Percentiles rank a stretch among this genome's conserved stretches.
Evolutionary conservation across 2,113 vertebrate genomes (phyloP).

Genomic region (Boulengerochromis microlepis): DNA sequence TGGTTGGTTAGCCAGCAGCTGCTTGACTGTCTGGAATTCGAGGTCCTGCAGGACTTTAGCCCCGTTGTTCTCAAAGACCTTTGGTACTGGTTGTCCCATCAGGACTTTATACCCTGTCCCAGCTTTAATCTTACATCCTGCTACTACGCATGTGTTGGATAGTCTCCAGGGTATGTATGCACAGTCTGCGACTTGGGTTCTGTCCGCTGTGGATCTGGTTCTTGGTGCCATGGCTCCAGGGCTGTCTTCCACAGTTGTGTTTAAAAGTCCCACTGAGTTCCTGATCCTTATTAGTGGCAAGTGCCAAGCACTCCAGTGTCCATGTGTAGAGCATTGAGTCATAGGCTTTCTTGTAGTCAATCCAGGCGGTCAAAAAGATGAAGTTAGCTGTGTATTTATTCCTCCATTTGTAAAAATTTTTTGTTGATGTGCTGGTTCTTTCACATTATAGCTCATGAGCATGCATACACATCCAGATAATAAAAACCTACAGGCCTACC

Average conservation of each 20-base stretch:
- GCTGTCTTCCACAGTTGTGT: neutral
- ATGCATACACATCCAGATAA: accelerated
- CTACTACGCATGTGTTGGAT: accelerated
- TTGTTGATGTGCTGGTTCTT: neutral
- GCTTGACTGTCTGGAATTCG: neutral
- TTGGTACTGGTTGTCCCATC: neutral
- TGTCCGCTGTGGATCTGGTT: neutral
- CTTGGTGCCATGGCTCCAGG: neutral
- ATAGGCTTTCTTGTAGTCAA: neutral
- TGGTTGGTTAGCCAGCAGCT: accelerated
- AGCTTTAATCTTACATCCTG: neutral
- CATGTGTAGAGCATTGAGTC: neutral
- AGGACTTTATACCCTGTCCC: neutral
- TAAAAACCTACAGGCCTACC: neutral
- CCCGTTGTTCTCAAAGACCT: neutral
- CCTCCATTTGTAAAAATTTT: neutral
- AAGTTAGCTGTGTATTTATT: neutral
- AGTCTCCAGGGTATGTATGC: neutral
- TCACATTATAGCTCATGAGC: neutral
- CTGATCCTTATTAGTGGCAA: neutral
- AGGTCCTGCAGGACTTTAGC: neutral
- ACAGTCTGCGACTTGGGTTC: neutral
- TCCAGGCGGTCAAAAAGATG: neutral
- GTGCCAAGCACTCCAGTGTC: neutral
- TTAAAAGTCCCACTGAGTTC: accelerated